A percentile compares a stretch with the other conserved stretches of the same genome.
Conservation (phyloP, 2,113 vertebrate species). For the Malurus elegans region DNA sequence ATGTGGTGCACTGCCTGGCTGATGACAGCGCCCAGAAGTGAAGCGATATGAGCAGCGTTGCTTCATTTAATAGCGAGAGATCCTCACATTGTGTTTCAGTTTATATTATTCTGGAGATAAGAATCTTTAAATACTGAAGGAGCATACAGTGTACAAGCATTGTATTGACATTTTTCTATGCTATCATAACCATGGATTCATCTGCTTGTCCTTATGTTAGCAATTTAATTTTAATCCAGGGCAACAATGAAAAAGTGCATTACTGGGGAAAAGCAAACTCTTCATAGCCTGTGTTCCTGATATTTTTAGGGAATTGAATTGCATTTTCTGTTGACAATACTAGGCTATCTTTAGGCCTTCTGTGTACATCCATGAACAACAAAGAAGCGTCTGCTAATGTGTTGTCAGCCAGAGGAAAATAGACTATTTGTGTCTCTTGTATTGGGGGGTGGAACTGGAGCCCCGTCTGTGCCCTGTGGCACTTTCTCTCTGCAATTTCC, state of each 20-base stretch:
- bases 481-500: not conserved
- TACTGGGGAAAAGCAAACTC: conserved; percentile 14
- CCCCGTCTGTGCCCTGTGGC: fast-evolving
- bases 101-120: conserved; percentile 53
- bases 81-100: not conserved
- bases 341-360: conserved; percentile 39
- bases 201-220: conserved; percentile 52
- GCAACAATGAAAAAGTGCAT: conserved; percentile 59
- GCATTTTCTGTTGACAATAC: conserved; percentile 53
- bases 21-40: not conserved
- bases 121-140: conserved; percentile 39
- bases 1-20: not conserved
- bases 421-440: not conserved
- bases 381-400: conserved; percentile 27
- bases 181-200: conserved; percentile 54
- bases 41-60: not conserved
- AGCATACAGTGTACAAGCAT: not conserved
- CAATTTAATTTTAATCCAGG: conserved; percentile 69
- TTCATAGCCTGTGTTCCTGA: conserved; percentile 12
- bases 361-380: conserved; percentile 5
- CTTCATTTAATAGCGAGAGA: not conserved
- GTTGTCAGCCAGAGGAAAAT: not conserved
- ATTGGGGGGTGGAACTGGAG: not conserved
- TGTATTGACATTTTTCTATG: conserved; percentile 37
- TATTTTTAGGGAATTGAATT: conserved; percentile 61